Evolutionary conservation across 2,888 invertebrate species (phyloP), one percentile per base, ranked within the genome.

Genomic region (Pheosia tremula): DNA sequence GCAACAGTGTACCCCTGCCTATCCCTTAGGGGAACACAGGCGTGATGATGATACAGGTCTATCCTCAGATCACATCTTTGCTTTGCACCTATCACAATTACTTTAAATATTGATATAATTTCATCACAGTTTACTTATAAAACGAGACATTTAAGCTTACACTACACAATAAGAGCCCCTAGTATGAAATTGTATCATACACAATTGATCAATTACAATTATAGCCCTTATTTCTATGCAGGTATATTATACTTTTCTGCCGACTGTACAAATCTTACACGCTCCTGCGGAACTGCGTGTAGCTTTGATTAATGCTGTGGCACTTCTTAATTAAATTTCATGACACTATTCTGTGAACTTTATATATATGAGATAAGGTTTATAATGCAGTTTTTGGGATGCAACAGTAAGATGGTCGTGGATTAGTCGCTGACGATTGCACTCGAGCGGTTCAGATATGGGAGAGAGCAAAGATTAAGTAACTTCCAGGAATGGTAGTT

Each of bases 231-330:
- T n/a, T 4, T 47, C 45, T 47, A n/a, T 41, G 8, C 5, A 47
- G 47, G 8, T 41, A 39, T 4, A 13, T 36, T 10, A 45, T 50
- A 38, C 9, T 58, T 56, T n/a, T 50, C 39, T 60, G 3, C 63
- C 0, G 37, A 56, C 74, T 37, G 62, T 74, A 69, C 60, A 39
- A 45, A 64, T 54, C 59, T 56, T 59, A 67, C 61, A 68, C 65
- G 68, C 61, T 57, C 67, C 65, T 63, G 65, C 43, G 45, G 59
- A 66, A 63, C 63, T 53, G 66, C 69, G 62, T 69, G 64, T 70
- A 67, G 62, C 54, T 61, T 71, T 75, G 71, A 78, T 78, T 71
- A 72, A 72, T 72, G 66, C 59, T 59, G 39, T 67, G 66, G 75
- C 71, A 69, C 64, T 69, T 68, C 68, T 65, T 55, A 67, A 63